These are phyloP conservation scores for Ferrisia virgata DNA, from an alignment of 2,888 invertebrate species.

Conservation along the genomic window DNA sequence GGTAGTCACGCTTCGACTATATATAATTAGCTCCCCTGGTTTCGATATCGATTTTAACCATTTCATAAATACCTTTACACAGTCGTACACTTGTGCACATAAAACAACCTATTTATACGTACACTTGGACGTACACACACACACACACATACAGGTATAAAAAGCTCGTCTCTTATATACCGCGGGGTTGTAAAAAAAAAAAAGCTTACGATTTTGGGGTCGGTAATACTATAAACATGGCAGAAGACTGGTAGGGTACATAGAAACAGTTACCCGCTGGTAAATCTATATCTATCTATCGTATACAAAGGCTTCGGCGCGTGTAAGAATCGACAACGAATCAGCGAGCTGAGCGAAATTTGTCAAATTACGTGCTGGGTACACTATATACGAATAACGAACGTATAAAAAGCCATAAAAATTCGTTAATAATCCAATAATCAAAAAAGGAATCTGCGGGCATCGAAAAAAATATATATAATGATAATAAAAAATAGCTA, in stretches of 20 bases:
- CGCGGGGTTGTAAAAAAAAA: background rate
- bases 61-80: background rate
- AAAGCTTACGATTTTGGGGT: background rate
- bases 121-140: too few species aligned
- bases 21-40: constrained; percentile 4
- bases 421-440: background rate
- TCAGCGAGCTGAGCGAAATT: background rate
- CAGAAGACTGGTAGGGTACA: background rate
- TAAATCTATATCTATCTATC: background rate
- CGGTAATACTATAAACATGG: background rate
- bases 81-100: background rate
- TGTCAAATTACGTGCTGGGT: background rate
- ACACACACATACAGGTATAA: background rate
- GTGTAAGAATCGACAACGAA: background rate
- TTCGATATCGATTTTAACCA: constrained; percentile 3
- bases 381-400: too few species aligned
- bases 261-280: too few species aligned
- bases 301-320: background rate
- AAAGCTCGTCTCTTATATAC: background rate
- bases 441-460: too few species aligned
- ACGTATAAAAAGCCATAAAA: background rate
- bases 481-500: background rate
- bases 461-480: background rate
- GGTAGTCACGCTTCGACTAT: constrained; percentile 4
- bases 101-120: too few species aligned